Conservation (phyloP, 2,113 vertebrate species). For the Tetrao urogallus region DNA sequence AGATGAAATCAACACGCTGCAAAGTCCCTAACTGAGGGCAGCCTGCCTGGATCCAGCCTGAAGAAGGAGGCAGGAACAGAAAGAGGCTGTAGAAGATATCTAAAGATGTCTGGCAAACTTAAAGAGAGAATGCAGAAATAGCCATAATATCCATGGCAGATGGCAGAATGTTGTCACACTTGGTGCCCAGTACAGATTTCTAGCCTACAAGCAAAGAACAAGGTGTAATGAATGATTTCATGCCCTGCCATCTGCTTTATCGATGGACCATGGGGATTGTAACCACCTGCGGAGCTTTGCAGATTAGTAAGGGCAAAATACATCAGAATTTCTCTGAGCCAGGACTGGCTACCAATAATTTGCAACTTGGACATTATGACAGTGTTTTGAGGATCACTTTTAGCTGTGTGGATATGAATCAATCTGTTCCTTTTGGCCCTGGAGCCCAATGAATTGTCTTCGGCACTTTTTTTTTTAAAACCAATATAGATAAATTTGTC, state of each 20-base stretch:
- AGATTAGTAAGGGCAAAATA: background rate
- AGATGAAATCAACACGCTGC: background rate
- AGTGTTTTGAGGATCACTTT: background rate
- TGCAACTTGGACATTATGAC: background rate
- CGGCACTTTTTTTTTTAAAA: background rate
- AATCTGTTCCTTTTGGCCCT: background rate
- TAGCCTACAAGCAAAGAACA: background rate
- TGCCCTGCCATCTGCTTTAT: background rate
- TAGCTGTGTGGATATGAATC: background rate
- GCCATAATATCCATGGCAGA: background rate
- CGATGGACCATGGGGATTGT: background rate
- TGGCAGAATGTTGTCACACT: background rate
- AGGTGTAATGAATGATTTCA: background rate
- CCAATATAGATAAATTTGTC: background rate
- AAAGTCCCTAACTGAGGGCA: background rate
- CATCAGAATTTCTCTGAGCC: background rate
- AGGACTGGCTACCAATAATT: background rate
- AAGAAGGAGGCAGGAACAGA: background rate
- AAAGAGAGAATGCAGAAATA: background rate
- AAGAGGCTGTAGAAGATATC: accelerated
- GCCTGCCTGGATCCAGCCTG: background rate
- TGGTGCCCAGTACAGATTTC: background rate
- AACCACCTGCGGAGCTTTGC: background rate
- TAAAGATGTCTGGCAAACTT: background rate
- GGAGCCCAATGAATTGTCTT: background rate